Conservation (phyloP, 1,140 invertebrate genomes). For the Zaprionus tsacasi region DNA sequence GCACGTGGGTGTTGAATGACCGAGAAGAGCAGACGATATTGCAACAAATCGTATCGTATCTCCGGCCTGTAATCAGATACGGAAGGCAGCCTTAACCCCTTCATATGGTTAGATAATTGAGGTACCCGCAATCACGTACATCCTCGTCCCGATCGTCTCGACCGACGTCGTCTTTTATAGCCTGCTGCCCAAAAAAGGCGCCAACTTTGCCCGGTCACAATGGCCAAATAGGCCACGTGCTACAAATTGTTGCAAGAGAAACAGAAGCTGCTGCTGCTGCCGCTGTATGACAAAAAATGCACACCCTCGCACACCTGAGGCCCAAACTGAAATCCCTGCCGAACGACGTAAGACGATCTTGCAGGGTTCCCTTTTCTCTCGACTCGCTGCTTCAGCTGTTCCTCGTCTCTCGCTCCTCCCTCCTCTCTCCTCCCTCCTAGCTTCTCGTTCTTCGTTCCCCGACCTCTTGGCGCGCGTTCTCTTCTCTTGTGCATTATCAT, state of each 20-base stretch:
- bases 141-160: background rate
- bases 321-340: conserved; percentile 60
- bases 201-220: conserved; percentile 60
- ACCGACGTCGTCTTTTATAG: conserved; percentile 37
- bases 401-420: conserved; percentile 22
- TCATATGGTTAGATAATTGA: conserved; percentile 58
- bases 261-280: conserved; percentile 38
- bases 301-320: conserved; percentile 78
- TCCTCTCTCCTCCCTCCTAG: conserved; percentile 9
- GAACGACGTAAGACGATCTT: conserved; percentile 45
- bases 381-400: conserved; percentile 35
- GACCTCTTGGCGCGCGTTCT: conserved; percentile 63
- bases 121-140: conserved; percentile 53
- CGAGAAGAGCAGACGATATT: conserved; percentile 38
- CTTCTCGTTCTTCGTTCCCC: background rate
- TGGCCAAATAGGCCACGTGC: conserved; percentile 70
- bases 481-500: conserved; percentile 51
- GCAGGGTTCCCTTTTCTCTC: conserved; percentile 17
- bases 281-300: conserved; percentile 49
- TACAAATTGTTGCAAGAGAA: conserved; percentile 57
- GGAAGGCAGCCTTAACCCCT: conserved; percentile 18
- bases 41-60: conserved; percentile 32
- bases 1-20: conserved; percentile 55
- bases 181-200: conserved; percentile 64
- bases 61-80: conserved; percentile 50